phyloP scores from a whole-genome alignment of 2,797 vertebrate species.

The Pogonophryne albipinna region DNA sequence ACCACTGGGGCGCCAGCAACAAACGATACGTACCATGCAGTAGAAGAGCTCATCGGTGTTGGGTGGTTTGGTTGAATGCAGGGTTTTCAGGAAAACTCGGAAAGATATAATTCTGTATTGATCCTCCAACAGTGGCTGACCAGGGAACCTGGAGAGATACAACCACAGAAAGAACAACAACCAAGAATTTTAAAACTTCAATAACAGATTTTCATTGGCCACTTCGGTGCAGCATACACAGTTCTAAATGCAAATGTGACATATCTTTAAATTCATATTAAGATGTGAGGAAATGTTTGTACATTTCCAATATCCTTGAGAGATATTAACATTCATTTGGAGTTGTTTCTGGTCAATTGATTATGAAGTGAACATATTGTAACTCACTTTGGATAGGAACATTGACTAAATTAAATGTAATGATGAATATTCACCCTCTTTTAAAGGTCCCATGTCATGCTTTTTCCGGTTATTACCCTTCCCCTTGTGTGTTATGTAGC shows the following conservation, averaged over 20 bases:
- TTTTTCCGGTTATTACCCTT: no score
- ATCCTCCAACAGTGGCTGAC: constrained; percentile 91
- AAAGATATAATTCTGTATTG: constrained; percentile 90
- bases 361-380: background rate
- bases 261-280: background rate
- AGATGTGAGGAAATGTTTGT: background rate
- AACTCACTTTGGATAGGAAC: no score
- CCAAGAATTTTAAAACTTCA: background rate
- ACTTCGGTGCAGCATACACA: no score
- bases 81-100: constrained; percentile 87
- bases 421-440: no score
- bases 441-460: no score
- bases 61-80: constrained; percentile 88
- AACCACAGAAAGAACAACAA: constrained; percentile 4
- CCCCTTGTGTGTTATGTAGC: no score
- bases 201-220: background rate
- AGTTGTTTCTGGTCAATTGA: background rate
- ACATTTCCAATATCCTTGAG: background rate
- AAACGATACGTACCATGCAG: constrained; percentile 86
- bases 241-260: background rate
- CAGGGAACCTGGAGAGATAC: constrained; percentile 86
- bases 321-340: background rate
- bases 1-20: no score
- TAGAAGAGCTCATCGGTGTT: constrained; percentile 91
- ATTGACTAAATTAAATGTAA: no score